Percentiles rank a stretch among this genome's conserved stretches.
These are phyloP conservation scores for Dicentrarchus labrax DNA, from an alignment of 2,113 vertebrate genomes.

Conservation along the genomic window DNA sequence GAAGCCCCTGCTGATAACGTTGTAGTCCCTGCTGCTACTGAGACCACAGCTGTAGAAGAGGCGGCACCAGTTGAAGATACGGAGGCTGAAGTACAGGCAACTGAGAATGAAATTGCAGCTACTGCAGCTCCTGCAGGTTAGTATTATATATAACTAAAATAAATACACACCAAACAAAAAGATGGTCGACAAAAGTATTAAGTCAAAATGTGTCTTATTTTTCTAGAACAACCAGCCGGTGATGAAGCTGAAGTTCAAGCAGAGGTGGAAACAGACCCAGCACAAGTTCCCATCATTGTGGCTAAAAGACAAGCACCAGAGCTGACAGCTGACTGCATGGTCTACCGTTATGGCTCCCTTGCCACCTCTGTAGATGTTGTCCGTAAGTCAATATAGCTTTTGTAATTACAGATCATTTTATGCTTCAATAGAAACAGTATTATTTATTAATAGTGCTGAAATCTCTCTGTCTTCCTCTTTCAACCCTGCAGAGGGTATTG, in stretches of 20 bases:
- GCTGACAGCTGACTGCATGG: conserved; percentile 83
- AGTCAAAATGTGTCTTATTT: background rate
- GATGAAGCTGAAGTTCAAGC: conserved; percentile 59
- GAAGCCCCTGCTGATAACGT: conserved; percentile 79
- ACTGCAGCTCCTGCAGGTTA: conserved; percentile 78
- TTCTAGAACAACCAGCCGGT: conserved; percentile 16
- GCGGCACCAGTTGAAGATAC: conserved; percentile 78
- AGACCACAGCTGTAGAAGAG: conserved; percentile 76
- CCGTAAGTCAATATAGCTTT: conserved; percentile 84
- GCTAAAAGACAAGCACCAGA: conserved; percentile 89
- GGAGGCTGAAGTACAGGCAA: conserved; percentile 78
- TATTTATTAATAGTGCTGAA: background rate
- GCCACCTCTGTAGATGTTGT: conserved; percentile 87
- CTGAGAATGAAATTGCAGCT: conserved; percentile 75
- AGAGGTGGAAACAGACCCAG: conserved; percentile 66
- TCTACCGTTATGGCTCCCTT: conserved; percentile 93
- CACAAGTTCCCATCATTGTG: conserved; percentile 81
- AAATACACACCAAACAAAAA: background rate
- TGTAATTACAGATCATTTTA: background rate
- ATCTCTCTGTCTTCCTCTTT: background rate
- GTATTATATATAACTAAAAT: background rate
- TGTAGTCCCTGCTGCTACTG: conserved; percentile 75
- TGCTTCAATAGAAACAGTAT: background rate
- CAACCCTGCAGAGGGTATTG: conserved; percentile 89
- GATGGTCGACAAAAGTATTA: background rate